Evolutionary conservation across 2,797 vertebrate species (phyloP), one percentile per base, ranked within the genome.

Genomic region (Dicrostonyx torquatus): DNA sequence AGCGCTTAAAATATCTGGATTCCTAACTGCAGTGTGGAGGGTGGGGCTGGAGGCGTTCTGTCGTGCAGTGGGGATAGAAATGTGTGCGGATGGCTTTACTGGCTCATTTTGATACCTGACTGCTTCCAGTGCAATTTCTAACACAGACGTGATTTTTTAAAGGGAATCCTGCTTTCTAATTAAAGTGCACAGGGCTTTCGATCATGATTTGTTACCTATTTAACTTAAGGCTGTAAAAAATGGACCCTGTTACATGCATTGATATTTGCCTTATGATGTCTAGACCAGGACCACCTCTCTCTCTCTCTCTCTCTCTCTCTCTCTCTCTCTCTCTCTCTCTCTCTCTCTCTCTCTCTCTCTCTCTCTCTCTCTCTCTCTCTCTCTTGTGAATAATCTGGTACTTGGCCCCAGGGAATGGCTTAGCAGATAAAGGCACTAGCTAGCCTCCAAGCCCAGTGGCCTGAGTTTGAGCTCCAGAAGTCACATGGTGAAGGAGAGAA

Each of bases 1-100:
- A 53, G 55, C 79, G 94, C 88, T 94, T 89, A 73, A 96, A 96
- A 89, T 77, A 77, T 31, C 83, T 66, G 40, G 58, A 76, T 50
- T 95, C 85, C 89, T 92, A 95, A 92, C 84, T 15, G 53, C 3
- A 48, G 12, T 0, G 55, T 90, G 76, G 86, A 92, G 0, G 4
- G 79, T 22, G 22, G 72, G 31, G 60, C 58, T 0, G 10, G 80
- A 87, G 24, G 62, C 34, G 5, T 4, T 20, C 45, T 89, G 87
- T 93, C 37, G 26, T 29, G 43, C 12, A 72, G 68, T 53, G 89
- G 78, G 88, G 14, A 1, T 8, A 72, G 29, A 93, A 79, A 76
- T 48, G 43, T 40, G 62, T 60, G 48, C 31, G 22, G 45, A 9
- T 0, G 1, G 73, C 37, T 92, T 60, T n/a, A 9, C 62, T 11